phyloP scores from a whole-genome alignment of 2,888 invertebrate species.

The Epicampocera succincta region DNA sequence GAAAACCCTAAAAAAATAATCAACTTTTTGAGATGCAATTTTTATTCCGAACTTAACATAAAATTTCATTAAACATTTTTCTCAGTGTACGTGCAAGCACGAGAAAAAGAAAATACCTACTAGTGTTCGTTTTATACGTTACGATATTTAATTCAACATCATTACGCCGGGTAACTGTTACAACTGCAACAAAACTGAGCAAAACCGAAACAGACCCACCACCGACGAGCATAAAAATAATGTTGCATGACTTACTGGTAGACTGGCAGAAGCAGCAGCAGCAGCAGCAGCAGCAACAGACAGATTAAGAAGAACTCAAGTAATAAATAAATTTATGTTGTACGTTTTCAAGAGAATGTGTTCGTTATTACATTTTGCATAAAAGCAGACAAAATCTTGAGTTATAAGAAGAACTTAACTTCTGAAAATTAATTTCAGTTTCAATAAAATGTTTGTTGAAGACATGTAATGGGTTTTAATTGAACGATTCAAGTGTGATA shows the following conservation, averaged over 20 bases:
- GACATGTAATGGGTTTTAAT: not conserved
- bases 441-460: not conserved
- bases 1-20: too few species aligned
- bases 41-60: not conserved
- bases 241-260: conserved; percentile 41
- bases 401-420: not conserved
- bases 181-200: conserved; percentile 12
- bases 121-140: conserved; percentile 19
- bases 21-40: too few species aligned
- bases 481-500: not conserved
- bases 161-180: conserved; percentile 48
- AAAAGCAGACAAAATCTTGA: not conserved
- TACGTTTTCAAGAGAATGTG: not conserved
- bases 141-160: conserved; percentile 55
- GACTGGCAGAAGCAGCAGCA: conserved; percentile 19
- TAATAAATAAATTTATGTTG: conserved; percentile 8
- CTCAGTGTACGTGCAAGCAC: conserved; percentile 32
- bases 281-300: conserved; percentile 16
- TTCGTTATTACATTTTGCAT: not conserved
- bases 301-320: conserved; percentile 8
- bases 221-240: conserved; percentile 13
- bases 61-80: not conserved
- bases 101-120: conserved; percentile 4
- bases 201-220: not conserved
- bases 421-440: not conserved